phyloP scores from a whole-genome alignment of 2,888 invertebrate genomes.

The Orthosia gracilis region DNA sequence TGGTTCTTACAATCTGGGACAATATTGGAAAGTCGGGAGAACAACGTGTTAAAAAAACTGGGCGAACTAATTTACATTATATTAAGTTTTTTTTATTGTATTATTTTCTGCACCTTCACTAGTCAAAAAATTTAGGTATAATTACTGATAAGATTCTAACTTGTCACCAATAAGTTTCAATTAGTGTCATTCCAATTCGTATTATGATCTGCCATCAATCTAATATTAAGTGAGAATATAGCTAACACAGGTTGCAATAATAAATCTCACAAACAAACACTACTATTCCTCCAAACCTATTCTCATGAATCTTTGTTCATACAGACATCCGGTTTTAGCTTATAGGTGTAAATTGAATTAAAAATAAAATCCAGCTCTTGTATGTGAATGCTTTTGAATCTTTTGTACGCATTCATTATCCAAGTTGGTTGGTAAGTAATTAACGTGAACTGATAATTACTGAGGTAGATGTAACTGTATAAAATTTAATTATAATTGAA shows the following conservation, averaged over 20 bases:
- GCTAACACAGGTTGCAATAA: background rate
- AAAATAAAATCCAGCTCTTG: constrained; percentile 70
- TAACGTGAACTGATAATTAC: constrained; percentile 23
- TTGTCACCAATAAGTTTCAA: no score
- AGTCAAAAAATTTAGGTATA: no score
- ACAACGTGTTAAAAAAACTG: constrained; percentile 28
- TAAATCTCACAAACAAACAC: background rate
- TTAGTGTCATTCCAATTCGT: background rate
- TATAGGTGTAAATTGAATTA: constrained; percentile 81
- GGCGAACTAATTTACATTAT: constrained; percentile 41
- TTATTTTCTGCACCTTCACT: background rate
- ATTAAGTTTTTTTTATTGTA: constrained; percentile 33
- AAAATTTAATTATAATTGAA: constrained; percentile 9
- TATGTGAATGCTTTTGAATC: constrained; percentile 41
- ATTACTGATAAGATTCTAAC: no score
- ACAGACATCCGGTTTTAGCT: constrained; percentile 64
- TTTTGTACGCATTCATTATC: constrained; percentile 51
- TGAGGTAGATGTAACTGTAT: constrained; percentile 1
- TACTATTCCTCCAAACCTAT: background rate
- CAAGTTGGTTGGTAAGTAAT: constrained; percentile 36
- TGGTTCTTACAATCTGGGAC: constrained; percentile 48
- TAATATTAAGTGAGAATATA: background rate
- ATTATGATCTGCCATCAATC: background rate
- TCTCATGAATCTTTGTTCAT: constrained; percentile 14
- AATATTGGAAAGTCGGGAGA: constrained; percentile 34